Evolutionary conservation across 2,888 invertebrate genomes (phyloP), one percentile per base, ranked within the genome.

Genomic region (Aspidiotus rigidus): DNA sequence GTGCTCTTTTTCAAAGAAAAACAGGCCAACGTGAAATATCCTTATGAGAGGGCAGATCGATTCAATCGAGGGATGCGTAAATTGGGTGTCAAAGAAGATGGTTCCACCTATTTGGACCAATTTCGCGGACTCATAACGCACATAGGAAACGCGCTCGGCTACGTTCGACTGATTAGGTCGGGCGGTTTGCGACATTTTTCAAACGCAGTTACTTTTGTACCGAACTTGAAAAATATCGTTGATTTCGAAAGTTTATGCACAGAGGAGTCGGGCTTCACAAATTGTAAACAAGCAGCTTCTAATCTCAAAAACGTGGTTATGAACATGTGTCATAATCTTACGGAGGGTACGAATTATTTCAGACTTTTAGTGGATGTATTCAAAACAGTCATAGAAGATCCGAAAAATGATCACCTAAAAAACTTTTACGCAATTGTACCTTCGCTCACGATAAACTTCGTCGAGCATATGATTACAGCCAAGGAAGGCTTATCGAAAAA

Each of bases 381-480:
- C 78, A 66, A 72, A n/a, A 70, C 72, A 69, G 73, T 72, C 39
- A 72, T 77, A 74, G 71, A 76, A 73, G 86, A 90, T 8, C 86
- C 91, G 1, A 91, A 90, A 66, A 75, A 77, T 74, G 74, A 75
- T 74, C 69, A 77, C 75, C 90, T 97, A 75, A 83, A 90, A 61
- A 89, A 92, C 77, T 98, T 99, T 79, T 95, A 88, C 76, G 85
- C 93, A 8, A 93, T 98, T 72, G 83, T 98, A 56, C 98, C 99
- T 39, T 89, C 98, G 0, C 78, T 97, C 74, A 95, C 93, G 1
- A 83, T 98, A 71, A 98, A 96, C 79, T 97, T 90, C 79, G 87
- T 98, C 28, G 96, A 99, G 76, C 88, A 97, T 77, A 89, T 93
- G 74, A 85, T 97, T 72, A 84, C 88, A 60, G 89, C 90, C 72